Evolutionary conservation across 2,113 vertebrate genomes (phyloP).

Genomic region (Muntiacus muntjak): DNA sequence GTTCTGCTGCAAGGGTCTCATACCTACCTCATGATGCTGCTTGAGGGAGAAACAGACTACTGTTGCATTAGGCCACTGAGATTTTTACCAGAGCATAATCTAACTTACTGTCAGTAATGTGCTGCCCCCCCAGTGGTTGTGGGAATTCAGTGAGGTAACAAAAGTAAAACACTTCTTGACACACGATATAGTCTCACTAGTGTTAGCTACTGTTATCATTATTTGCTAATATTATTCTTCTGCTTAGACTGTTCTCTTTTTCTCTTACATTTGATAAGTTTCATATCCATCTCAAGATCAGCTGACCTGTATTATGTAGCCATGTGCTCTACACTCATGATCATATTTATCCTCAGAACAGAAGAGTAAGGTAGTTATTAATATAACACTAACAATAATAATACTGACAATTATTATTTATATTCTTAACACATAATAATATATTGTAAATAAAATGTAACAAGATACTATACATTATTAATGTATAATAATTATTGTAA

Average conservation of each 20-base stretch:
- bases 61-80: background rate
- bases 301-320: background rate
- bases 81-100: background rate
- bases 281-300: background rate
- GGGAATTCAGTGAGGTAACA: background rate
- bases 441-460: background rate
- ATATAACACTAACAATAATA: background rate
- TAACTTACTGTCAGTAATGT: background rate
- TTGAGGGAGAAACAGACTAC: background rate
- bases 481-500: background rate
- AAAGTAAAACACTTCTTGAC: background rate
- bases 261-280: background rate
- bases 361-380: background rate
- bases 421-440: background rate
- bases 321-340: background rate
- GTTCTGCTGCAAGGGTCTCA: background rate
- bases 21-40: fast-evolving
- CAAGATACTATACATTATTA: background rate
- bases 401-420: background rate
- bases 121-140: background rate
- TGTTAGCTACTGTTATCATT: background rate
- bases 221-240: background rate
- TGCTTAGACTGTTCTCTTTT: background rate
- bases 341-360: background rate
- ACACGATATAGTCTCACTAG: background rate